Evolutionary conservation across 23 tunicate genomes (phyloP).

Genomic region (Aplidium turbinatum): DNA sequence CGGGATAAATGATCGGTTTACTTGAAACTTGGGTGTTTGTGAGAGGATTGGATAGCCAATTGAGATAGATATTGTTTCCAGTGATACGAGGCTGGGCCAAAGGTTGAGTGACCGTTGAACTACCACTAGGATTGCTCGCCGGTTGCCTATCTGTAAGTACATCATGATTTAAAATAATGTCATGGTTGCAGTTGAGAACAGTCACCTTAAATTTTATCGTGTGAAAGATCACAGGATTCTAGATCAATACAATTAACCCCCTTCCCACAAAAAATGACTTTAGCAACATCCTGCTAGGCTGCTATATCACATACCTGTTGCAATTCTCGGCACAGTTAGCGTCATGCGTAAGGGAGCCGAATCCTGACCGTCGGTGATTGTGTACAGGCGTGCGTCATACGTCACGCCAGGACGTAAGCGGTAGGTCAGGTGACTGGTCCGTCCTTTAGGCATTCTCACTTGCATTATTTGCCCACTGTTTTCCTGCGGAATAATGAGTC

Average conservation of each 20-base stretch:
- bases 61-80: conserved; percentile 19
- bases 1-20: background rate
- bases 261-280: too few relatives aligned
- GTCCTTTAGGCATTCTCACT: background rate
- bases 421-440: conserved; percentile 6
- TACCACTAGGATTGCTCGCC: background rate
- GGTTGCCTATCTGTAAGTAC: too few relatives aligned
- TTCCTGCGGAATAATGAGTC: too few relatives aligned
- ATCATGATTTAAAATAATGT: too few relatives aligned
- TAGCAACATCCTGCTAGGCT: too few relatives aligned
- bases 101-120: conserved; percentile 16
- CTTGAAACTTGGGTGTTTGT: conserved; percentile 14
- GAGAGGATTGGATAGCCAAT: conserved; percentile 31
- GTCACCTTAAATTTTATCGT: too few relatives aligned
- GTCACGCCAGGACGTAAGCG: conserved; percentile 13
- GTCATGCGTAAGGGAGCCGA: conserved; percentile 13
- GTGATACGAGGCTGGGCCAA: conserved; percentile 26
- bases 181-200: too few relatives aligned
- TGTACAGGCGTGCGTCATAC: conserved; percentile 29
- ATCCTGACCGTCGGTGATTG: conserved; percentile 29
- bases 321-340: conserved; percentile 13
- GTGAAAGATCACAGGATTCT: too few relatives aligned
- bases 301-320: conserved; percentile 24
- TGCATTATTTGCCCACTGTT: background rate
- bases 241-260: too few relatives aligned